Percentiles rank a stretch among this genome's conserved stretches.
Conservation (phyloP, 2,797 vertebrate species). For the Liasis olivaceus region DNA sequence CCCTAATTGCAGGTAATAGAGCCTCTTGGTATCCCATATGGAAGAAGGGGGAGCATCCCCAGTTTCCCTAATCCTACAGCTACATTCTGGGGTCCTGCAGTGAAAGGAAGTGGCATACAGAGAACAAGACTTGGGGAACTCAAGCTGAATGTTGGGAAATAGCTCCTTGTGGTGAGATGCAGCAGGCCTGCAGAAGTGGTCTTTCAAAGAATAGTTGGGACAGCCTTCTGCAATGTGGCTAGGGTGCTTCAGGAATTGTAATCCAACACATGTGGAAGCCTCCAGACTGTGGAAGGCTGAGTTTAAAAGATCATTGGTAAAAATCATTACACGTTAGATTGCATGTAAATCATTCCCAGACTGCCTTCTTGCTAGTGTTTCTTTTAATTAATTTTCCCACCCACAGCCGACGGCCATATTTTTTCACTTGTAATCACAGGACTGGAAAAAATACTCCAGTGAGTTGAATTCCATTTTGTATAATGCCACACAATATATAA, state of each 20-base stretch:
- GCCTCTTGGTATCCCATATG: conserved; percentile 48
- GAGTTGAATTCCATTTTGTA: background rate
- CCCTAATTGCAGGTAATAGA: conserved; percentile 75
- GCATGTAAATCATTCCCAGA: background rate
- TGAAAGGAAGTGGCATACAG: conserved; percentile 16
- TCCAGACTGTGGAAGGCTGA: background rate
- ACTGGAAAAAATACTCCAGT: background rate
- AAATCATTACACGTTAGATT: background rate
- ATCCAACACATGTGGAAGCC: background rate
- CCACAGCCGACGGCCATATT: background rate
- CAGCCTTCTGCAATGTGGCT: background rate
- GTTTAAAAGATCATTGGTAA: background rate
- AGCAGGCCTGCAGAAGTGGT: background rate
- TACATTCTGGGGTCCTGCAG: conserved; percentile 13
- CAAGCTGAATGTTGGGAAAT: conserved; percentile 50
- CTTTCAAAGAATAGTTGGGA: background rate
- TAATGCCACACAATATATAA: background rate
- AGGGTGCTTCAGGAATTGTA: background rate
- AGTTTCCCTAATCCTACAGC: conserved; percentile 51
- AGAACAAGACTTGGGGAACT: conserved; percentile 48
- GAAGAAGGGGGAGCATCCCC: conserved; percentile 38
- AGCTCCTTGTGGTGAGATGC: background rate
- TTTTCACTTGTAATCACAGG: background rate
- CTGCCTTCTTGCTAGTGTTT: background rate
- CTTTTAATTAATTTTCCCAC: conserved; percentile 38